Evolutionary conservation across 1,140 invertebrate genomes (phyloP), one percentile per base, ranked within the genome.

Genomic region (Nephotettix cincticeps): DNA sequence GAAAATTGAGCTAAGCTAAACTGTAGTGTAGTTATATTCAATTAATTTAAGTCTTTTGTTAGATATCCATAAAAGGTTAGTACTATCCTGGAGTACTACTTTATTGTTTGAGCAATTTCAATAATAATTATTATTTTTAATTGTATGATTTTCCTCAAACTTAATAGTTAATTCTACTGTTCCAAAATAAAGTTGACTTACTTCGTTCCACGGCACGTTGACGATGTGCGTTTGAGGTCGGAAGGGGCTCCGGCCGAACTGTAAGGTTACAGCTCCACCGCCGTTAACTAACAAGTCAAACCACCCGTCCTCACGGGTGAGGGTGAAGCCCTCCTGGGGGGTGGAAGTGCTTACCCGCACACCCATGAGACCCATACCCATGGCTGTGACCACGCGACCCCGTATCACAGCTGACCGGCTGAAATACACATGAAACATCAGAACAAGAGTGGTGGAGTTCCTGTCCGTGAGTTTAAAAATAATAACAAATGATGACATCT

Each of bases 261-360:
- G 92, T 14, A 99, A 82, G 0, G 93, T 97, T 0, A 99, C 94
- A 0, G 96, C 94, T 0, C 96, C 96, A 6, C 97, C 97, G 6
- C 97, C 97, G 82, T 99, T 99, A 17, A 99, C 96, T 76, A 99
- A 86, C 3, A 99, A 86, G 83, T 99, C 97, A 83, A 99, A 99
- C 90, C 95, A 95, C 47, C 93, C 93, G 76, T 95, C 93, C 74
- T 94, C 92, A 73, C 93, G 84, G 1, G 96, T 98, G 17, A 98
- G 83, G 0, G 96, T 99, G 80, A 97, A 98, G 0, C 97, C 97
- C 85, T 97, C 95, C 40, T 93, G 81, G 0, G 91, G 88, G 14
- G 93, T 95, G 71, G 92, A 93, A 6, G 93, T 96, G 68, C 93
- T 95, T 0, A 99, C 96, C 61, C 96, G 85, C 1, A 98, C 96